These are phyloP conservation scores for Spermophilus dauricus DNA, from an alignment of 2,113 vertebrate species.

Conservation along the genomic window DNA sequence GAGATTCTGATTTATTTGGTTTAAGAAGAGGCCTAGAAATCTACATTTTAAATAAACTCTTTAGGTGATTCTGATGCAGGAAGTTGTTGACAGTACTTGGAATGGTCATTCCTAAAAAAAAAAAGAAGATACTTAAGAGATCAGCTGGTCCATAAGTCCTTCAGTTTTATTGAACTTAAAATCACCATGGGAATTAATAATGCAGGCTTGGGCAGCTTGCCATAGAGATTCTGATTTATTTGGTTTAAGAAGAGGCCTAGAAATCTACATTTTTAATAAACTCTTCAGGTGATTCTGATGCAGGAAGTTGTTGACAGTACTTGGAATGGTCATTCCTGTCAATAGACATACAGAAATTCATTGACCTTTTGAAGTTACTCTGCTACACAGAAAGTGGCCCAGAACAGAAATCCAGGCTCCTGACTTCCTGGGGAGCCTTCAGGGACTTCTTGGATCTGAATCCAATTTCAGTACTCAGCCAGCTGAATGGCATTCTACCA, in stretches of 20 bases:
- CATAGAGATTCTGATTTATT: constrained; percentile 21
- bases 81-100: neutral
- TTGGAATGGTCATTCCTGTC: neutral
- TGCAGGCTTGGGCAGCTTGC: neutral
- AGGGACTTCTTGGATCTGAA: neutral
- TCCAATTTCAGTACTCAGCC: neutral
- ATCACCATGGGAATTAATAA: neutral
- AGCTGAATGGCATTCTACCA: neutral
- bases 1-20: constrained; percentile 47
- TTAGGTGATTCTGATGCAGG: neutral
- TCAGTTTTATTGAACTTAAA: constrained; percentile 14
- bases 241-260: constrained; percentile 5
- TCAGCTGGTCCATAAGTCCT: neutral
- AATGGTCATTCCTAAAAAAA: neutral
- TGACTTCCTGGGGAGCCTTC: neutral
- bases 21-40: constrained; percentile 20
- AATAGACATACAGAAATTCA: neutral
- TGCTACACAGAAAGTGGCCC: neutral
- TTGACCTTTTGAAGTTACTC: neutral
- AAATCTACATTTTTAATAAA: constrained; percentile 46
- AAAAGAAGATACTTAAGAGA: neutral
- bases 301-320: neutral
- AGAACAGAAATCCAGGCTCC: neutral
- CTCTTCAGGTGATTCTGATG: neutral
- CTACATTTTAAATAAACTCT: constrained; percentile 16